A percentile compares a stretch with the other conserved stretches of the same genome.
Evolutionary conservation across 1,140 invertebrate genomes (phyloP).

Genomic region (Dendrolimus kikuchii): DNA sequence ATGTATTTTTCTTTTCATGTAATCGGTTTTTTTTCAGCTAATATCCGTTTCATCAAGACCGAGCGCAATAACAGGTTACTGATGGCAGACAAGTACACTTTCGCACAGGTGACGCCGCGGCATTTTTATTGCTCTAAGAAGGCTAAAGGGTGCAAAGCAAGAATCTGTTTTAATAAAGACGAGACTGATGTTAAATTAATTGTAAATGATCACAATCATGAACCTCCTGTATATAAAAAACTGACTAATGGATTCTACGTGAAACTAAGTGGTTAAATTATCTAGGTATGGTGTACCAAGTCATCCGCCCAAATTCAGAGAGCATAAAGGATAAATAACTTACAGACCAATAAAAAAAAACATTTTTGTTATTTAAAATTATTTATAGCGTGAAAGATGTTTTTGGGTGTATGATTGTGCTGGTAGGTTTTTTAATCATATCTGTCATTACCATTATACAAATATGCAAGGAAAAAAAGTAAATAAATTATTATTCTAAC

Average conservation of each 20-base stretch:
- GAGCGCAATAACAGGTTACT: constrained; percentile 11
- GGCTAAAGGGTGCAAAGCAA: constrained; percentile 33
- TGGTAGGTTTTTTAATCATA: too few relatives aligned
- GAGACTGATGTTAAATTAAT: constrained; percentile 16
- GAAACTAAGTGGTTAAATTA: constrained; percentile 7
- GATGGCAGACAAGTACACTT: constrained; percentile 20
- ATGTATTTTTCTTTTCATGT: background rate
- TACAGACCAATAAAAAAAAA: background rate
- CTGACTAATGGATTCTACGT: constrained; percentile 7
- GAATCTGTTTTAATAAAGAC: constrained; percentile 24
- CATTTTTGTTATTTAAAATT: background rate
- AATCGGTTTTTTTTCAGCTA: background rate
- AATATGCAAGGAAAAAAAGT: background rate
- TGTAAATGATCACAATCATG: constrained; percentile 28
- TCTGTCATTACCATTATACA: too few relatives aligned
- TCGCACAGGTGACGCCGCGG: constrained; percentile 21
- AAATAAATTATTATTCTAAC: constrained; percentile 1
- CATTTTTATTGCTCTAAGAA: constrained; percentile 48
- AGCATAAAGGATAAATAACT: too few relatives aligned
- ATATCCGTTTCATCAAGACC: constrained; percentile 11
- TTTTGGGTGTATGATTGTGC: background rate
- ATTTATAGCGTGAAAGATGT: background rate
- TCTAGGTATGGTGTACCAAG: too few relatives aligned
- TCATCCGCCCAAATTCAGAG: too few relatives aligned
- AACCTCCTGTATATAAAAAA: constrained; percentile 24